Percentiles rank a stretch among this genome's conserved stretches.
Conservation (phyloP, 2,797 vertebrate species). For the Centroberyx gerrardi region DNA sequence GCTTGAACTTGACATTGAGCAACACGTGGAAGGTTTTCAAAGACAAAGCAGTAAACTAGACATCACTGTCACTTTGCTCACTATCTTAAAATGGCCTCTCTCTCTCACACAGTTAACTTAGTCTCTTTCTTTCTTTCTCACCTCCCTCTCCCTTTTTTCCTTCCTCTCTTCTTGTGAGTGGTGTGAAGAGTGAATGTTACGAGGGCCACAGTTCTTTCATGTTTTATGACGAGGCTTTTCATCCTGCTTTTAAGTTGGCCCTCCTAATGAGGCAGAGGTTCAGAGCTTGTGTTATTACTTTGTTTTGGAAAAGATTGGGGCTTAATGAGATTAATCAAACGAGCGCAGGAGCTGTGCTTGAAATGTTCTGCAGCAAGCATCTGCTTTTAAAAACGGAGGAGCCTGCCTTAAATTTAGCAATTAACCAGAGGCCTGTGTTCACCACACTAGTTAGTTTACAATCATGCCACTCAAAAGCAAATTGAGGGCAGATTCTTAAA, state of each 20-base stretch:
- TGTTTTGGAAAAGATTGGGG: conserved; percentile 61
- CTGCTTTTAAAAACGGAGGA: background rate
- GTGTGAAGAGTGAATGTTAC: conserved; percentile 45
- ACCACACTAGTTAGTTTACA: background rate
- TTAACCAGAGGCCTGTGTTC: background rate
- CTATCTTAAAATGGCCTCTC: too few relatives aligned
- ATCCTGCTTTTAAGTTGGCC: conserved; percentile 49
- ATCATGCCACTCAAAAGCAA: background rate
- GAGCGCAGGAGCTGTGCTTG: conserved; percentile 18
- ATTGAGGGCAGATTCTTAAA: background rate
- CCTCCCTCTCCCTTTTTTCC: too few relatives aligned
- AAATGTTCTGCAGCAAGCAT: conserved; percentile 16
- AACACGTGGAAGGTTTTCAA: background rate
- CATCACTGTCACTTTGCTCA: background rate
- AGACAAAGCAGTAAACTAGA: background rate
- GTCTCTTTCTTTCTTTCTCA: too few relatives aligned
- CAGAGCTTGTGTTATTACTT: conserved; percentile 47
- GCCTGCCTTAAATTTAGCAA: background rate
- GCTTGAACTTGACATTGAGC: background rate
- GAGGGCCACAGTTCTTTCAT: conserved; percentile 56
- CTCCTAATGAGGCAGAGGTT: conserved; percentile 57
- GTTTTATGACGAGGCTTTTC: conserved; percentile 65
- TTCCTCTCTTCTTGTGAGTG: conserved; percentile 1
- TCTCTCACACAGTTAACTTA: too few relatives aligned
- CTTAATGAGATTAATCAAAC: conserved; percentile 63